Evolutionary conservation across 1,140 invertebrate species (phyloP), one percentile per base, ranked within the genome.

Genomic region (Agraylea sexmaculata): DNA sequence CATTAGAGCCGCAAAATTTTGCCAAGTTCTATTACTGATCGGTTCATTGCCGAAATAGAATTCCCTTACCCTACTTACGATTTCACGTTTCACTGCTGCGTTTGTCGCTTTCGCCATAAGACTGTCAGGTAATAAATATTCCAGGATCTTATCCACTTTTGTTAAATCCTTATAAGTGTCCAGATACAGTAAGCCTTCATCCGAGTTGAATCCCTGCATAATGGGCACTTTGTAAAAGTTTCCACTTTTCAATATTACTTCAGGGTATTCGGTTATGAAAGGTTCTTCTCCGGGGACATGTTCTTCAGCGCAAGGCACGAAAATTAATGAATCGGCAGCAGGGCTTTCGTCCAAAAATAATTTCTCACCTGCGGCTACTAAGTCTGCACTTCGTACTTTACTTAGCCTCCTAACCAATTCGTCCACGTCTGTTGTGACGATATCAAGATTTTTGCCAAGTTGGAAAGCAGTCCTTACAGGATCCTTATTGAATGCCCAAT

Each of bases 401-500:
- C 58, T 60, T 15, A 65, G 47, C 36, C 47, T 55, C 16, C 56
- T 42, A 1, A 61, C 45, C 19, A 66, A 37, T 23, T 57, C 42
- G 36, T 54, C 42, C 20, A 54, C 50, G 30, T 54, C 45, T 16
- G 30, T 41, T 7, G 16, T 19, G 11, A 38, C 25, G 10, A 30
- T 19, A 11, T 30, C 40, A 4, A 46, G 28, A 15, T 13, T 17
- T 18, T 38, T 18, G 8, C 20, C 35, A 27, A 46, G 10, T 27
- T 25, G 8, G 15, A 33, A 25, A 11, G 77, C 71, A 46, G 73
- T 64, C 40, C 66, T 57, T 34, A 64, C 57, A 0, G 74, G 59
- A 33, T 72, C 60, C 19, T 57, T 55, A 30, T 71, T 65, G 15
- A 74, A 63, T 15, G 77, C 69, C 79, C 79, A 84, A 18, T 57